phyloP scores from a whole-genome alignment of 2,888 invertebrate species.

The Polymixis flavicincta region DNA sequence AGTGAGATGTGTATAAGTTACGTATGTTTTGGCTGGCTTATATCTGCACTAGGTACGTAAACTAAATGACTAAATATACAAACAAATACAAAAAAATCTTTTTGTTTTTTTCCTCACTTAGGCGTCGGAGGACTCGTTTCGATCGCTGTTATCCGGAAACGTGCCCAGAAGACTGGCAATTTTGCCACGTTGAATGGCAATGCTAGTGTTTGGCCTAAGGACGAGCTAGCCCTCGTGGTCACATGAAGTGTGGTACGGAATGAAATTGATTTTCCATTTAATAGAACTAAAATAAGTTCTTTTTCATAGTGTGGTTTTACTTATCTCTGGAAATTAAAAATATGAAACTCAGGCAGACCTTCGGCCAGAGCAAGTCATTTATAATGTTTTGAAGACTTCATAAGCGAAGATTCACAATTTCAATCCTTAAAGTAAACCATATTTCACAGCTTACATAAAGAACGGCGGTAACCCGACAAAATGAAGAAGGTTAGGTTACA shows the following conservation, averaged over 20 bases:
- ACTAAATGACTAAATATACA: too few species aligned
- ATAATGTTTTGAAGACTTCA: background rate
- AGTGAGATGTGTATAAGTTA: too few species aligned
- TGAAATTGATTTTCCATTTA: background rate
- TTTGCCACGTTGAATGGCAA: too few species aligned
- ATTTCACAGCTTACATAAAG: constrained; percentile 27
- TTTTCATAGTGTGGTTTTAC: background rate
- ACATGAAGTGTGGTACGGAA: too few species aligned
- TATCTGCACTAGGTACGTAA: background rate
- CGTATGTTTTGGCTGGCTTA: background rate
- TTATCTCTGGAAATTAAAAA: background rate
- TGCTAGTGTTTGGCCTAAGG: too few species aligned
- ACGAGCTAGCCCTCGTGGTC: too few species aligned
- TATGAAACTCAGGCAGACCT: background rate
- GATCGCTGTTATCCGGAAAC: too few species aligned
- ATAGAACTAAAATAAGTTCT: background rate
- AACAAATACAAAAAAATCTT: too few species aligned
- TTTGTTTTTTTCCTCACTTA: too few species aligned
- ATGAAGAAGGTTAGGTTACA: constrained; percentile 58
- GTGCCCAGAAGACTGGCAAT: too few species aligned
- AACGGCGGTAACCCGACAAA: constrained; percentile 46
- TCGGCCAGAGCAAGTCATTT: background rate
- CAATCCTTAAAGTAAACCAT: constrained; percentile 6
- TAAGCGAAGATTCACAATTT: constrained; percentile 6
- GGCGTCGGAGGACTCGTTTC: too few species aligned